Evolutionary conservation across 2,113 vertebrate species (phyloP), one percentile per base, ranked within the genome.

Genomic region (Tenebrosternarchus preto): DNA sequence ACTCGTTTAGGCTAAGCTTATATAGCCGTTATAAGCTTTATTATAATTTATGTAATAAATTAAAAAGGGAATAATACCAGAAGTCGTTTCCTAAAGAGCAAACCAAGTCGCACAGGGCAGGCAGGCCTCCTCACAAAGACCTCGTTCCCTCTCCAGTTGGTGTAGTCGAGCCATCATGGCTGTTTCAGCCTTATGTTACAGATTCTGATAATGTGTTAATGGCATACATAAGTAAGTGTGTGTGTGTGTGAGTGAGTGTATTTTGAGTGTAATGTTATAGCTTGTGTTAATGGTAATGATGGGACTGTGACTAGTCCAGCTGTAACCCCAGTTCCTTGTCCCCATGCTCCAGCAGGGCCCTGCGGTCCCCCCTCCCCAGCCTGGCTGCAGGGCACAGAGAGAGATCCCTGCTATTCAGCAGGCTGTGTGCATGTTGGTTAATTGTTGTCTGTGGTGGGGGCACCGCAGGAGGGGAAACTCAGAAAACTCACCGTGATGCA

Each of bases 401-500:
- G 60, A 6, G 53, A 11, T 74, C 76, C 79, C 83, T 76, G 77
- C 80, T 82, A 84, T 82, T 84, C 80, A 74, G 74, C 69, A 84
- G 82, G 67, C 73, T 78, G 80, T 80, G 74, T 84, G 82, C 74
- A 81, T 83, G 84, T 85, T 81, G 76, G 82, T 88, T 88, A 84
- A 88, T 85, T 86, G 83, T 84, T 88, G 84, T 77, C 83, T 81
- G 78, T 73, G 71, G 69, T 77, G 64, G 78, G 63, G 73, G 80
- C 87, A 89, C 86, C 59, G 89, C 85, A 80, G 83, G 92, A 78
- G n/a, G 82, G 61, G 67, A 76, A n/a, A 75, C 57, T 57, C 76
- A 27, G 70, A 74, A 72, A 83, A 85, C 29, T 85, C 46, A 31
- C 83, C 86, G 84, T 68, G 84, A 83, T 86, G 77, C 29, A 77